phyloP scores from a whole-genome alignment of 2,888 invertebrate species.

The Epirrita christyi region DNA sequence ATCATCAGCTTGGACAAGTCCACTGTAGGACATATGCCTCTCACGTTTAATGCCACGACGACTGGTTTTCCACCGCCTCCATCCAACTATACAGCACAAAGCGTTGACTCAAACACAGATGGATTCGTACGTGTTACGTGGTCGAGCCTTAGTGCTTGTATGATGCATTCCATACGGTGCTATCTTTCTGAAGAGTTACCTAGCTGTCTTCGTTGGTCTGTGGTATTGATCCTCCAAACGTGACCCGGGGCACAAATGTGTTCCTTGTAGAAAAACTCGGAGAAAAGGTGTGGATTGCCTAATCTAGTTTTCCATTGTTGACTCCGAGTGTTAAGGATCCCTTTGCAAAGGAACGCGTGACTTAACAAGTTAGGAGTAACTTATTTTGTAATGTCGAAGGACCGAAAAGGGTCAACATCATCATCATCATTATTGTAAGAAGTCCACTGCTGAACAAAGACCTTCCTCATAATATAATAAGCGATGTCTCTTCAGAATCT shows the following conservation, averaged over 20 bases:
- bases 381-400: constrained; percentile 16
- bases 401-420: not conserved
- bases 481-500: too few relatives aligned
- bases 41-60: too few relatives aligned
- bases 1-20: too few relatives aligned
- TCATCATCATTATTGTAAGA: too few relatives aligned
- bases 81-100: too few relatives aligned
- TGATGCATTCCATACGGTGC: not conserved
- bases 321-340: constrained; percentile 41
- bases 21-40: too few relatives aligned
- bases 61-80: too few relatives aligned
- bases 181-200: not conserved
- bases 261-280: constrained; percentile 34
- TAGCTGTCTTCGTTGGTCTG: constrained; percentile 4
- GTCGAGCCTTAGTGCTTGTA: too few relatives aligned
- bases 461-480: too few relatives aligned
- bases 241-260: constrained; percentile 41
- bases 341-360: constrained; percentile 35
- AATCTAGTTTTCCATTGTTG: constrained; percentile 51
- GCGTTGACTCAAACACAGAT: too few relatives aligned
- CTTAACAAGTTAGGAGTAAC: constrained; percentile 31
- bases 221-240: constrained; percentile 33
- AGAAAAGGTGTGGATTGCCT: constrained; percentile 47
- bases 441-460: too few relatives aligned
- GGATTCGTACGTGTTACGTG: too few relatives aligned